phyloP scores from a whole-genome alignment of 92 coral and sea anemone genomes.

The Desmophyllum pertusum region DNA sequence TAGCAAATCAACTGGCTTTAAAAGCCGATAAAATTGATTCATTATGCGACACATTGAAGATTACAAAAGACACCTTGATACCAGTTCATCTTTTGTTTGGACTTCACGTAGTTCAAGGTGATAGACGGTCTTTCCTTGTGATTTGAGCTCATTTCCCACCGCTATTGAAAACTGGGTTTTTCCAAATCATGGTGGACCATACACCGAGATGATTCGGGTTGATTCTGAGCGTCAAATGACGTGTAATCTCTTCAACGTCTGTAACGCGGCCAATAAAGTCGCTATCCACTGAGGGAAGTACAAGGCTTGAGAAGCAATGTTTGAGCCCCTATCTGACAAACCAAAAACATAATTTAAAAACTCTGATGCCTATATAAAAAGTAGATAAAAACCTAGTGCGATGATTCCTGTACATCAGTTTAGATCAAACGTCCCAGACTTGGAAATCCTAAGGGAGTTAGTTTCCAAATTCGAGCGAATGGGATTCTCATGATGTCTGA shows the following conservation, averaged over 20 bases:
- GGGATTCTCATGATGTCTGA: no score
- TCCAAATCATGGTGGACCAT: constrained; percentile 35
- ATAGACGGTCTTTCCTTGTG: not conserved
- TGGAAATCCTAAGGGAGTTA: no score
- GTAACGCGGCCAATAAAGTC: constrained; percentile 6
- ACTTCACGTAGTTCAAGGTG: not conserved
- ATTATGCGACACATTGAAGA: not conserved
- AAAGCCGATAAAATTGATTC: not conserved
- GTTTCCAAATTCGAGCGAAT: no score
- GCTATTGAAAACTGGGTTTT: constrained; percentile 22
- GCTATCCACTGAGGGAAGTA: not conserved
- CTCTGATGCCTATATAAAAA: no score
- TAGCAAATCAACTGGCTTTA: constrained; percentile 2
- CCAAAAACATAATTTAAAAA: not conserved
- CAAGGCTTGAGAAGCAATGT: not conserved
- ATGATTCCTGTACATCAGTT: no score
- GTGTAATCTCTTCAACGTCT: not conserved
- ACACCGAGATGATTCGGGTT: not conserved
- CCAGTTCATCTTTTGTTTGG: not conserved
- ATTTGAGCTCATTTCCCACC: constrained; percentile 14
- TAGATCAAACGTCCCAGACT: no score
- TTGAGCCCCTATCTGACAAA: not conserved
- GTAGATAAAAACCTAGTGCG: no score
- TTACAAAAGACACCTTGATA: not conserved
- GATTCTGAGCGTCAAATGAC: not conserved